Conservation (phyloP, 64 coral and sea anemone genomes). For the Exaiptasia diaphana region DNA sequence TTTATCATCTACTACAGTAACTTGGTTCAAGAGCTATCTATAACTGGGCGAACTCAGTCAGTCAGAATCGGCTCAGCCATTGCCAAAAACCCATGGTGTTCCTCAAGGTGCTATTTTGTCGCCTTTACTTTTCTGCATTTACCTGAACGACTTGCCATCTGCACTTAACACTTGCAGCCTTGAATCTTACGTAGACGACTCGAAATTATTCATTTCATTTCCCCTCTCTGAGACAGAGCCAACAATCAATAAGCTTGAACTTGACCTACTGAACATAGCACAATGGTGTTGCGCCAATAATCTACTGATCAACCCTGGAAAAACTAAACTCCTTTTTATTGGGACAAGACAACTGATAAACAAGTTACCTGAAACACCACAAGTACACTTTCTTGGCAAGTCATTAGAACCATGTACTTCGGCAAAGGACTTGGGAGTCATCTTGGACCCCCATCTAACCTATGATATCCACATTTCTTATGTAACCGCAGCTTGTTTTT, state of each 20-base stretch:
- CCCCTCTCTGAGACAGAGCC: not conserved
- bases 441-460: not conserved
- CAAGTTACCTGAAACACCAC: not conserved
- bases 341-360: slow-evolving; percentile 44
- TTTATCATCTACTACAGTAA: not conserved
- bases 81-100: slow-evolving; percentile 8
- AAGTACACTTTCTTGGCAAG: not conserved
- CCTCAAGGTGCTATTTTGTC: slow-evolving; percentile 3
- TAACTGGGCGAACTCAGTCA: not conserved
- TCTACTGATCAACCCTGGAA: slow-evolving; percentile 10
- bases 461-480: not conserved
- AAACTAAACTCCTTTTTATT: slow-evolving; percentile 55
- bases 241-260: not conserved
- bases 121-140: slow-evolving; percentile 8
- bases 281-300: slow-evolving; percentile 29
- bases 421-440: too few relatives aligned
- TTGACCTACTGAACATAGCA: slow-evolving; percentile 9
- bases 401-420: not conserved
- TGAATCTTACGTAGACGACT: slow-evolving; percentile 34
- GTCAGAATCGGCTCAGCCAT: slow-evolving; percentile 8
- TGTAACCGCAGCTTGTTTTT: too few relatives aligned
- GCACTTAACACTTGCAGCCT: slow-evolving; percentile 16
- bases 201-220: slow-evolving; percentile 13
- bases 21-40: slow-evolving; percentile 34
- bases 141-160: slow-evolving; percentile 21